These are phyloP conservation scores for zebrafish (Danio rerio) DNA, from an alignment of 2,113 vertebrate species.

Conservation along the genomic window DNA sequence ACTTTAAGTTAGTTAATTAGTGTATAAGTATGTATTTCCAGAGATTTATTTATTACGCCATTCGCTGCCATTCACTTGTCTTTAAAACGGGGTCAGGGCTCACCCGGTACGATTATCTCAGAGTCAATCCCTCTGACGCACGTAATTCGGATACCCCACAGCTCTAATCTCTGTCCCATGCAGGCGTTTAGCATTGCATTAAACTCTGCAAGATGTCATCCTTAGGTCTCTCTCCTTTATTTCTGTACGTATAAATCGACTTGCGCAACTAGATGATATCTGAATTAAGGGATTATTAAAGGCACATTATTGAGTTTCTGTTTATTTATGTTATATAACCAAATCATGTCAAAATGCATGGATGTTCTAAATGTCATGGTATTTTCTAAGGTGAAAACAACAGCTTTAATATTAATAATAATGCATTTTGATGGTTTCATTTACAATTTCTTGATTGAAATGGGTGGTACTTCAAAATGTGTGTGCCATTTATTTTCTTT, in stretches of 20 bases:
- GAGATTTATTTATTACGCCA: neutral
- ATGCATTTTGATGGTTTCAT: too few relatives aligned
- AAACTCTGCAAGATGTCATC: neutral
- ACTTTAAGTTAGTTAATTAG: neutral
- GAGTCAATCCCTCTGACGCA: slow-evolving; percentile 50
- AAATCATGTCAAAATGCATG: neutral
- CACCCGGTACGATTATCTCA: slow-evolving; percentile 32
- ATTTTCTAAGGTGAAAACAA: neutral
- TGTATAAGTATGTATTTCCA: neutral
- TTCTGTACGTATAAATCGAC: neutral
- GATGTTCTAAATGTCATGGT: neutral
- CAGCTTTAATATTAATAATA: too few relatives aligned
- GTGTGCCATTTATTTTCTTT: too few relatives aligned
- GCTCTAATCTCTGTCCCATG: slow-evolving; percentile 41
- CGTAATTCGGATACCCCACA: slow-evolving; percentile 22
- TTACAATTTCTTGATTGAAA: too few relatives aligned
- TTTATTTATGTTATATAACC: neutral
- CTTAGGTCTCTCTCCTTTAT: neutral
- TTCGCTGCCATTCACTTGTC: neutral
- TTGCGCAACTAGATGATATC: neutral
- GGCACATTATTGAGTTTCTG: neutral
- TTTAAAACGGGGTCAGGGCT: slow-evolving; percentile 7
- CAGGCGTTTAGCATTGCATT: slow-evolving; percentile 29
- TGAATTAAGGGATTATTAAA: neutral
- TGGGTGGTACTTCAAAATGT: too few relatives aligned